Percentiles rank a stretch among this genome's conserved stretches.
phyloP scores from a whole-genome alignment of 2,113 vertebrate species.

The Platycercus adscitus region DNA sequence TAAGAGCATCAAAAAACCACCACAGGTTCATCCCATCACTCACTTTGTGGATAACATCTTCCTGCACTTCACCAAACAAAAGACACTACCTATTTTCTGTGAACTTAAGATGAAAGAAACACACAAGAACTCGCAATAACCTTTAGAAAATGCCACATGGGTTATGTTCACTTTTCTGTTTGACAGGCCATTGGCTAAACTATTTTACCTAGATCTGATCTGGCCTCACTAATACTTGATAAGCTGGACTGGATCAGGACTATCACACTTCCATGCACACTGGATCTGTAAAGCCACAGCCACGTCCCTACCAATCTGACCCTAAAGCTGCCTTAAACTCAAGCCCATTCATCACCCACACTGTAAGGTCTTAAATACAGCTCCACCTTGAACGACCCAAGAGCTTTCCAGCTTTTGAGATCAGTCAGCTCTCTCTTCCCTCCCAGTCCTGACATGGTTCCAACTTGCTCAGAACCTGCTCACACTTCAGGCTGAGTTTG shows the following conservation, averaged over 20 bases:
- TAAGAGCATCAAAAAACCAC: neutral
- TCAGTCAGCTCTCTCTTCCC: neutral
- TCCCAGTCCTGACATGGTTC: accelerated
- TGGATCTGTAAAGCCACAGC: neutral
- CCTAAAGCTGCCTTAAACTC: neutral
- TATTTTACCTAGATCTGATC: neutral
- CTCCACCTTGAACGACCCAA: neutral
- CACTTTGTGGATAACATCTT: neutral
- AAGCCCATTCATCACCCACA: neutral
- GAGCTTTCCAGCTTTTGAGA: neutral
- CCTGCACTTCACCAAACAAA: neutral
- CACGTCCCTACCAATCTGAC: neutral
- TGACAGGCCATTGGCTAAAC: neutral
- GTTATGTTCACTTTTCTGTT: neutral
- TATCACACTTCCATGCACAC: neutral
- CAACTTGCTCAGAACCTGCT: neutral
- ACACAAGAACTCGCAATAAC: neutral
- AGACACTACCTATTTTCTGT: neutral
- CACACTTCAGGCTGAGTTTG: neutral
- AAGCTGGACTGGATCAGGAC: neutral
- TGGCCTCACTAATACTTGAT: neutral
- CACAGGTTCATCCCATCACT: neutral
- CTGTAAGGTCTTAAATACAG: neutral
- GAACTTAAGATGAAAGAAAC: neutral
- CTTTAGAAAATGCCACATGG: neutral